These are phyloP conservation scores for Paedocypris micromegethes DNA, from an alignment of 2,797 vertebrate genomes.

Conservation along the genomic window DNA sequence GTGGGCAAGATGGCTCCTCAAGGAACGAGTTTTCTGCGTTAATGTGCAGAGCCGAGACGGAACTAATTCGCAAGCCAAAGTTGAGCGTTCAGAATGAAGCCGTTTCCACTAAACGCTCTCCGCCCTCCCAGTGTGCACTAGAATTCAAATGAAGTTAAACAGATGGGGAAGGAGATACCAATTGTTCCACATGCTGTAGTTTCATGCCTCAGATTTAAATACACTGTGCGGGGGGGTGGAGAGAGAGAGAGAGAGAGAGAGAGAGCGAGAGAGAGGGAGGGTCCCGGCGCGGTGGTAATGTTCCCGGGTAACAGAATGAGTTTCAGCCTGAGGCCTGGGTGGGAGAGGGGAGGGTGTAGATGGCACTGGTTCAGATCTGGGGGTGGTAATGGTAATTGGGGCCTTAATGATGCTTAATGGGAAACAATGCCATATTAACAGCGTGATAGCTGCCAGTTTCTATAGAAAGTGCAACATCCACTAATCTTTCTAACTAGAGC, in stretches of 20 bases:
- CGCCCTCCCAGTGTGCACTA: constrained; percentile 59
- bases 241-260: constrained; percentile 37
- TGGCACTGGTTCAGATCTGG: constrained; percentile 42
- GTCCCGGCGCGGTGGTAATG: constrained; percentile 36
- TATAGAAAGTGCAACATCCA: constrained; percentile 54
- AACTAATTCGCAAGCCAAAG: constrained; percentile 67
- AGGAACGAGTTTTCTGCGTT: constrained; percentile 27
- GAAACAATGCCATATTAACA: constrained; percentile 52
- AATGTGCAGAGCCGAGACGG: constrained; percentile 62
- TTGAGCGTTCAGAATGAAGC: constrained; percentile 66
- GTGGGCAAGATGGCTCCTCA: too few relatives aligned
- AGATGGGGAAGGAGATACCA: constrained; percentile 70
- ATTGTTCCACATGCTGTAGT: constrained; percentile 67
- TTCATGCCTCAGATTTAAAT: constrained; percentile 62
- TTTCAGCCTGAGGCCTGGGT: constrained; percentile 35
- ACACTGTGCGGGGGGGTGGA: constrained; percentile 41
- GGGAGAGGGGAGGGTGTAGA: constrained; percentile 39
- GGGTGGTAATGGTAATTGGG: constrained; percentile 64
- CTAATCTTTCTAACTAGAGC: constrained; percentile 64
- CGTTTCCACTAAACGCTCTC: constrained; percentile 50
- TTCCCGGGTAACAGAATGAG: constrained; percentile 32
- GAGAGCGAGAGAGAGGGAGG: constrained; percentile 40
- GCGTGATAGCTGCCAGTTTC: constrained; percentile 64
- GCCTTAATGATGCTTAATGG: constrained; percentile 63
- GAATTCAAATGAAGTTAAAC: constrained; percentile 72